Evolutionary conservation across 1,140 invertebrate species (phyloP).

Genomic region (Drosophila trapezifrons): DNA sequence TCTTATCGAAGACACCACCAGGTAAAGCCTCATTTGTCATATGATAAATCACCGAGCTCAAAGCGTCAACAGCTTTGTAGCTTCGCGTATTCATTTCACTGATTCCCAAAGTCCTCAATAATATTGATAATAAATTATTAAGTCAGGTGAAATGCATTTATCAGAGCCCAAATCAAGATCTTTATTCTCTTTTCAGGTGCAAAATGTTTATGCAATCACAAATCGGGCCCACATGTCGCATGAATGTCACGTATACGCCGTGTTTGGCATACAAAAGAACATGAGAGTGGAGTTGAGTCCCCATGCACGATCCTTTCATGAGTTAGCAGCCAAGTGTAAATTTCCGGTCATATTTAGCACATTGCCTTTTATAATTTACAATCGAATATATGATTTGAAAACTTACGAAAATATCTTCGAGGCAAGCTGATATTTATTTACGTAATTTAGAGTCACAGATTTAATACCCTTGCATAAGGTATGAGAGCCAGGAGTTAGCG

Average conservation of each 20-base stretch:
- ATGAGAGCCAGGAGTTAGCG: no score
- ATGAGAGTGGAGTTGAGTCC: background rate
- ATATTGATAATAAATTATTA: constrained; percentile 57
- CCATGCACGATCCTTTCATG: constrained; percentile 40
- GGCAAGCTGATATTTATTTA: constrained; percentile 8
- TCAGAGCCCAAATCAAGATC: constrained; percentile 33
- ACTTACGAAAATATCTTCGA: constrained; percentile 19
- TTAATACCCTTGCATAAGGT: no score
- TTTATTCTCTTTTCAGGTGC: constrained; percentile 8
- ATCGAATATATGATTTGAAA: constrained; percentile 23
- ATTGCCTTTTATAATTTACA: constrained; percentile 36
- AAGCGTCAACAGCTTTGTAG: constrained; percentile 38
- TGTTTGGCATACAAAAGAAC: constrained; percentile 33
- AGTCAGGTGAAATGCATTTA: constrained; percentile 64
- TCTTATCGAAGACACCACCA: constrained; percentile 53
- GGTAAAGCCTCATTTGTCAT: constrained; percentile 56
- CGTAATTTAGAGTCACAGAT: background rate
- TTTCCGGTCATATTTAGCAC: constrained; percentile 45
- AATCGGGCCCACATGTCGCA: constrained; percentile 29
- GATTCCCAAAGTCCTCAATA: constrained; percentile 41
- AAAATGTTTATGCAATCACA: constrained; percentile 28
- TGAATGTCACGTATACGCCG: constrained; percentile 62
- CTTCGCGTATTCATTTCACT: constrained; percentile 40
- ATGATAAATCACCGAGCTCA: constrained; percentile 59
- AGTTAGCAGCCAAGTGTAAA: constrained; percentile 46